phyloP scores from a whole-genome alignment of 1,140 invertebrate genomes.

The Oryzaephilus surinamensis region DNA sequence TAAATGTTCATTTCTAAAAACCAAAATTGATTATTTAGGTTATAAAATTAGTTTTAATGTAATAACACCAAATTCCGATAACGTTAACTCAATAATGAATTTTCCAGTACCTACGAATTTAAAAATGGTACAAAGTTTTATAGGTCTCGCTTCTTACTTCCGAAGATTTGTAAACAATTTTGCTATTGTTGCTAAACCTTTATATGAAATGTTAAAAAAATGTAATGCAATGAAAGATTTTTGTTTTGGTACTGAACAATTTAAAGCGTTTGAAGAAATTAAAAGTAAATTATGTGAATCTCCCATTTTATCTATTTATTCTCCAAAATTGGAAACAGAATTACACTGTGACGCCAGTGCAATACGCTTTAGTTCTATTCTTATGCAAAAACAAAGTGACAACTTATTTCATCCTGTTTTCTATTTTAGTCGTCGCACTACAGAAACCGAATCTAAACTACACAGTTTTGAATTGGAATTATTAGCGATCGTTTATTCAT shows the following conservation, averaged over 20 bases:
- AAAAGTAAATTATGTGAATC: constrained; percentile 6
- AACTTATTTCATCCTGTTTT: constrained; percentile 27
- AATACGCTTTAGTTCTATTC: constrained; percentile 6
- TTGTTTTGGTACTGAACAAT: constrained; percentile 13
- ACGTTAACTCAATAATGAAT: no score
- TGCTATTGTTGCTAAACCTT: constrained; percentile 19
- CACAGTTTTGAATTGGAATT: constrained; percentile 36
- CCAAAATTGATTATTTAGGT: constrained; percentile 15
- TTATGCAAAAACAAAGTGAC: constrained; percentile 12
- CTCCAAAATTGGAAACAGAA: constrained; percentile 8
- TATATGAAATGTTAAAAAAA: constrained; percentile 24
- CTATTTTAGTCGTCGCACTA: constrained; percentile 33
- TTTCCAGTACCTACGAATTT: constrained; percentile 10
- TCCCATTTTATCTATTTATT: constrained; percentile 12
- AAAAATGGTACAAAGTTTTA: constrained; percentile 13
- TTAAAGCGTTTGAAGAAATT: constrained; percentile 19
- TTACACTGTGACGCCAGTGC: constrained; percentile 15
- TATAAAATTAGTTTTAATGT: constrained; percentile 14
- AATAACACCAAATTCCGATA: constrained; percentile 6
- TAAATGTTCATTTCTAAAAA: constrained; percentile 18
- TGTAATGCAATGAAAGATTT: constrained; percentile 20
- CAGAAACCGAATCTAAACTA: constrained; percentile 31
- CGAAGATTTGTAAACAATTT: constrained; percentile 20
- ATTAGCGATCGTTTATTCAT: constrained; percentile 35
- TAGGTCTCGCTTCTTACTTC: constrained; percentile 17